These are phyloP conservation scores for Tenthredo scrophulariae DNA, from an alignment of 2,888 invertebrate genomes.

Conservation along the genomic window DNA sequence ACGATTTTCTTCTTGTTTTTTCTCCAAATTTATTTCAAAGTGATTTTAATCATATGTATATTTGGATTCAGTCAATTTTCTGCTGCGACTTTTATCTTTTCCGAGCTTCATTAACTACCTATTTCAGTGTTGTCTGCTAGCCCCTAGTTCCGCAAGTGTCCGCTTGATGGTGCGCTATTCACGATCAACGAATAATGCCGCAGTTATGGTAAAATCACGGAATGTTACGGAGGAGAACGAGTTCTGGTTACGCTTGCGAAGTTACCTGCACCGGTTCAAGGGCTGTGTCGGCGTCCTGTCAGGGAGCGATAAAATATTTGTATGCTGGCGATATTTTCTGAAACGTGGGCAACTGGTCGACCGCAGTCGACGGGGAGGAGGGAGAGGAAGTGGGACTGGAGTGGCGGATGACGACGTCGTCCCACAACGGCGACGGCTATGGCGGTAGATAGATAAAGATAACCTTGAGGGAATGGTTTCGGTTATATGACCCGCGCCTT, in stretches of 20 bases:
- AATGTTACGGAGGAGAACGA: too few species aligned
- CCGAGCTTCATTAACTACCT: background rate
- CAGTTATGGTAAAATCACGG: background rate
- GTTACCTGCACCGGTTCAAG: background rate
- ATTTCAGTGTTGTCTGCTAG: background rate
- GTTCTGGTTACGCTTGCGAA: background rate
- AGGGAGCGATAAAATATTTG: conserved; percentile 11
- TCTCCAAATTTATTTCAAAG: background rate
- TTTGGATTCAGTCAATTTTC: background rate
- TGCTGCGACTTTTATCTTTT: background rate
- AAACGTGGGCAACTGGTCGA: conserved; percentile 22
- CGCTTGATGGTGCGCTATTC: background rate
- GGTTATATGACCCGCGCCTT: background rate
- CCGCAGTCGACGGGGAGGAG: background rate
- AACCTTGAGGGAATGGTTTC: conserved; percentile 32
- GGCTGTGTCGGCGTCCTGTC: background rate
- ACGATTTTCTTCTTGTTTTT: background rate
- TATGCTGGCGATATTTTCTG: conserved; percentile 6
- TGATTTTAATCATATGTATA: too few species aligned
- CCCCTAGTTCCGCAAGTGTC: background rate
- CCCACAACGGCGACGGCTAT: conserved; percentile 8
- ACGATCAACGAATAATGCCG: background rate
- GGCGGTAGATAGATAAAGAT: conserved; percentile 13
- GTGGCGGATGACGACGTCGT: conserved; percentile 29
- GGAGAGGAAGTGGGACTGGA: conserved; percentile 17